Evolutionary conservation across 2,888 invertebrate species (phyloP).

Genomic region (Lochmaea capreae): DNA sequence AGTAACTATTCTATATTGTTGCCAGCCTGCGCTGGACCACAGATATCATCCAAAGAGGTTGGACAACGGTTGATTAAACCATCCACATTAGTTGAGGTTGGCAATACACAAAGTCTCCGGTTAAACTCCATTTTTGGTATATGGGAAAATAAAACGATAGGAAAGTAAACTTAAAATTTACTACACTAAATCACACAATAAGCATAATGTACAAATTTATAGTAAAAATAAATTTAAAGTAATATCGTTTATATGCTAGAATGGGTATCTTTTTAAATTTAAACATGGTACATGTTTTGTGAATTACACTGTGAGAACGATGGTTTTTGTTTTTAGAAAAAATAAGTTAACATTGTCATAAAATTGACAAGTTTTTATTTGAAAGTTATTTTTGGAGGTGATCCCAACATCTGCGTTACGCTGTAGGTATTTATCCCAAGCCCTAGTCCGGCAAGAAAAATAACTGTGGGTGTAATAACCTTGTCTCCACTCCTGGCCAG

Average conservation of each 20-base stretch:
- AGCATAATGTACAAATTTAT: slow-evolving; percentile 2
- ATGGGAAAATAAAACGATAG: slow-evolving; percentile 1
- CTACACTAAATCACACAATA: neutral
- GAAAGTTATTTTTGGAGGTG: slow-evolving; percentile 39
- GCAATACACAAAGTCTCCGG: too few species aligned
- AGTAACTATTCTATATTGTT: too few species aligned
- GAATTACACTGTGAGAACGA: neutral
- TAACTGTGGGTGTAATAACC: slow-evolving; percentile 61
- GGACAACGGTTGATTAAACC: too few species aligned
- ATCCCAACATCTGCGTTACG: slow-evolving; percentile 58
- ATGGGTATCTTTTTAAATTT: neutral
- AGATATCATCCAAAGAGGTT: too few species aligned
- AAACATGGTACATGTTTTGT: neutral
- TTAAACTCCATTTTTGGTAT: neutral
- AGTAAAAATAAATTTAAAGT: slow-evolving; percentile 4
- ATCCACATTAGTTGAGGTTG: too few species aligned
- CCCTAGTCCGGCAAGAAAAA: slow-evolving; percentile 61
- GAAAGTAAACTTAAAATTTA: neutral
- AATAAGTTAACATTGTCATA: slow-evolving; percentile 22
- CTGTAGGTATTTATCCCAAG: slow-evolving; percentile 63
- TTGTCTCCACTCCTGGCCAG: slow-evolving; percentile 50
- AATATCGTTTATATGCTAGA: slow-evolving; percentile 8
- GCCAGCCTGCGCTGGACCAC: too few species aligned
- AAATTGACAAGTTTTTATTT: slow-evolving; percentile 29
- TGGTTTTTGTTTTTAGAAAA: neutral